Evolutionary conservation across 2,888 invertebrate species (phyloP).

Genomic region (Lasioglossum calceatum): DNA sequence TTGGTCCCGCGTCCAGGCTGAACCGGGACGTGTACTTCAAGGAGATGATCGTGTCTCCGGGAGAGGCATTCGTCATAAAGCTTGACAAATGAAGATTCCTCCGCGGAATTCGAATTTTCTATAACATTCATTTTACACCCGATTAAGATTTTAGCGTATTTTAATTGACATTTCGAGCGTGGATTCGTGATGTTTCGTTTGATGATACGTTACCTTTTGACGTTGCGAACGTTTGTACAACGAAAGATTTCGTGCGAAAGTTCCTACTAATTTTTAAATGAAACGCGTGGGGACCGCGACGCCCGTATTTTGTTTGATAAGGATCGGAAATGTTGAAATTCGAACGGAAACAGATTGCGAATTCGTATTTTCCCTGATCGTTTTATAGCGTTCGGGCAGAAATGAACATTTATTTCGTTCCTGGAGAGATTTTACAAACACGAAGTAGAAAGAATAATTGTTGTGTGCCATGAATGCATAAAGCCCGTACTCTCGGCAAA

Average conservation of each 20-base stretch:
- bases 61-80: slow-evolving; percentile 88
- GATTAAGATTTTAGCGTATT: not conserved
- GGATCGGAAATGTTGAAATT: not conserved
- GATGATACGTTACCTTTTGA: slow-evolving; percentile 6
- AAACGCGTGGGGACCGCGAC: slow-evolving; percentile 27
- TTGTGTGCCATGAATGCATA: not conserved
- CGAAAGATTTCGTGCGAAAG: slow-evolving; percentile 49
- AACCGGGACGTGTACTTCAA: slow-evolving; percentile 85
- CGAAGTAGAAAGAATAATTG: not conserved
- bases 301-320: not conserved
- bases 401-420: not conserved
- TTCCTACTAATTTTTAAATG: slow-evolving; percentile 51
- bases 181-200: slow-evolving; percentile 40
- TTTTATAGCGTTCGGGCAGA: not conserved
- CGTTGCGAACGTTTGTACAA: slow-evolving; percentile 54
- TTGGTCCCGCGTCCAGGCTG: slow-evolving; percentile 85
- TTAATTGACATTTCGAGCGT: slow-evolving; percentile 29
- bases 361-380: not conserved
- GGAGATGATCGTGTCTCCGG: slow-evolving; percentile 86
- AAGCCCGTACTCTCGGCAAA: not conserved
- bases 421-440: not conserved
- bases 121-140: slow-evolving; percentile 28
- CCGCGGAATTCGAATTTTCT: slow-evolving; percentile 1
- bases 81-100: slow-evolving; percentile 85
- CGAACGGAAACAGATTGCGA: not conserved